Conservation (phyloP, 1,140 invertebrate genomes). For the Drosophila nasuta region DNA sequence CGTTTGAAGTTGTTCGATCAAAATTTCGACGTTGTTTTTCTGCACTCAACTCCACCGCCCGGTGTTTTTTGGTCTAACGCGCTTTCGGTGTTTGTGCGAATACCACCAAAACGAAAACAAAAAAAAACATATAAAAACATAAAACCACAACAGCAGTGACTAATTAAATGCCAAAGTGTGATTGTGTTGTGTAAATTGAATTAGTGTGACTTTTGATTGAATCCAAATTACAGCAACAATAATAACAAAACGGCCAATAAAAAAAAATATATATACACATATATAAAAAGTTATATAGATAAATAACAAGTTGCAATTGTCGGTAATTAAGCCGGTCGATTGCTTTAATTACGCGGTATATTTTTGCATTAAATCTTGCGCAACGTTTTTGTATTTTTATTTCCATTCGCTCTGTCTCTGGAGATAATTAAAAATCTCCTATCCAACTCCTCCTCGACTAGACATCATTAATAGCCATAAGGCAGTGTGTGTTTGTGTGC, state of each 20-base stretch:
- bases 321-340: slow-evolving; percentile 62
- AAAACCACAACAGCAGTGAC: slow-evolving; percentile 32
- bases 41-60: not conserved
- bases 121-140: too few relatives aligned
- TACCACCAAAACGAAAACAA: slow-evolving; percentile 20
- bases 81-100: slow-evolving; percentile 29
- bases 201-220: slow-evolving; percentile 69
- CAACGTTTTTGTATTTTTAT: slow-evolving; percentile 26
- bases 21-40: slow-evolving; percentile 36
- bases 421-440: slow-evolving; percentile 34
- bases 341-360: slow-evolving; percentile 48
- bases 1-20: slow-evolving; percentile 18
- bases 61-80: slow-evolving; percentile 49
- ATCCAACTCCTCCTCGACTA: slow-evolving; percentile 10
- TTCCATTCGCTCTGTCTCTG: not conserved
- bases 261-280: too few relatives aligned
- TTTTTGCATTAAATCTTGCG: slow-evolving; percentile 54
- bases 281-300: slow-evolving; percentile 21
- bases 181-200: slow-evolving; percentile 53
- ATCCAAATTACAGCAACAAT: slow-evolving; percentile 46
- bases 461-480: slow-evolving; percentile 52
- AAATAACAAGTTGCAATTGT: slow-evolving; percentile 49
- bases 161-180: slow-evolving; percentile 65
- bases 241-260: slow-evolving; percentile 16
- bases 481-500: slow-evolving; percentile 1